Percentiles rank a stretch among this genome's conserved stretches.
Evolutionary conservation across 1,140 invertebrate species (phyloP).

Genomic region (Bombus sibiricus): DNA sequence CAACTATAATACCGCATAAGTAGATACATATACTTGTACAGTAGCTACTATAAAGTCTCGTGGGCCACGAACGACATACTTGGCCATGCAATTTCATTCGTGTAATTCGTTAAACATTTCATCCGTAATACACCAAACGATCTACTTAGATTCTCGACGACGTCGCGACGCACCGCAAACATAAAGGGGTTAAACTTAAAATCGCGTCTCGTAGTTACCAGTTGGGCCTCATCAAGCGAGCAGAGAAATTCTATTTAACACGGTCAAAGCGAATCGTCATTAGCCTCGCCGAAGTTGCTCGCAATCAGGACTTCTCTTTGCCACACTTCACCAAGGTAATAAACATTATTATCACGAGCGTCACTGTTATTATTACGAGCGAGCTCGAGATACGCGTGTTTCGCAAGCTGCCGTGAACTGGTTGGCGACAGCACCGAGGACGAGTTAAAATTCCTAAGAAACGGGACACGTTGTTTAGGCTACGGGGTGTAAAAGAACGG

Average conservation of each 20-base stretch:
- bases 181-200: background rate
- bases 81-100: too few relatives aligned
- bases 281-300: background rate
- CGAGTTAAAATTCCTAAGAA: conserved; percentile 54
- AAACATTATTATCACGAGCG: conserved; percentile 10
- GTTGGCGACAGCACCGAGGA: background rate
- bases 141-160: too few relatives aligned
- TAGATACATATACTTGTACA: too few relatives aligned
- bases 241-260: conserved; percentile 7
- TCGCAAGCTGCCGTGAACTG: background rate
- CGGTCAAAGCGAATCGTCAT: conserved; percentile 4
- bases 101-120: background rate
- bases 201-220: background rate
- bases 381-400: conserved; percentile 4
- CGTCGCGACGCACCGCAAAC: background rate
- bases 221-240: background rate
- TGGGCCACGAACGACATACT: too few relatives aligned
- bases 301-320: background rate
- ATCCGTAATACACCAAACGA: background rate
- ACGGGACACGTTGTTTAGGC: conserved; percentile 13
- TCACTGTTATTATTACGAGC: background rate
- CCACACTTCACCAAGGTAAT: background rate
- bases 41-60: too few relatives aligned
- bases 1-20: too few relatives aligned
- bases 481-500: conserved; percentile 16